Evolutionary conservation across 2,797 vertebrate species (phyloP), one percentile per base, ranked within the genome.

Genomic region (Microctenopoma lineatum): DNA sequence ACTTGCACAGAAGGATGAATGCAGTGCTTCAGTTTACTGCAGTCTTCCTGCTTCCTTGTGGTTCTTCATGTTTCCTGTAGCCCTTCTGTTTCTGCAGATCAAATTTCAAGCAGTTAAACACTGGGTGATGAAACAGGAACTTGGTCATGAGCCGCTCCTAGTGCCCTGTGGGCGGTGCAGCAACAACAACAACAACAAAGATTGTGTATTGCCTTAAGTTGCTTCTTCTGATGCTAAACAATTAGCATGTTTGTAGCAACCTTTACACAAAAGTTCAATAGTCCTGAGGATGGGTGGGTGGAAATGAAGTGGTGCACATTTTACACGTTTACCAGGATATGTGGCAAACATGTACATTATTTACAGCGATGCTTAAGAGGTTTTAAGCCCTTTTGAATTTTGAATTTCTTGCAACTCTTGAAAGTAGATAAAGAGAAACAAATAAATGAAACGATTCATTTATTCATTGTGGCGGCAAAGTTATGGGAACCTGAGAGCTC

Each of bases 101-200:
- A 85, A 12, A 75, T 90, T 89, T 85, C 90, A 89, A 46, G 50
- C 56, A 47, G 47, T 55, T 39, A 4, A 2, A 56, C 29, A 52
- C 58, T 18, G 58, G 51, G 14, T 78, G 48, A 71, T 36, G 66
- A 29, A 72, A 72, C 25, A 53, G 16, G 41, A 76, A 75, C 55
- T 59, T 7, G 4, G 15, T 16, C 52, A 71, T 80, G 75, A 68
- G 78, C 32, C 29, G 7, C 65, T 68, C 57, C 70, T 9, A 27
- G n/a, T 27, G 21, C 34, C 34, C 15, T 61, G 27, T 32, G 26
- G 29, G 4, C 53, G 41, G 25, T 21, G 13, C 9, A 1, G n/a
- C 18, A 26, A 56, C 18, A 25, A 15, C 21, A 51, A 27, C 16
- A 59, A 59, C 14, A 54, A 60, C 15, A 61, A 69, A 29, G 0